phyloP scores from a whole-genome alignment of 2,888 invertebrate genomes.

The Axea sp. region DNA sequence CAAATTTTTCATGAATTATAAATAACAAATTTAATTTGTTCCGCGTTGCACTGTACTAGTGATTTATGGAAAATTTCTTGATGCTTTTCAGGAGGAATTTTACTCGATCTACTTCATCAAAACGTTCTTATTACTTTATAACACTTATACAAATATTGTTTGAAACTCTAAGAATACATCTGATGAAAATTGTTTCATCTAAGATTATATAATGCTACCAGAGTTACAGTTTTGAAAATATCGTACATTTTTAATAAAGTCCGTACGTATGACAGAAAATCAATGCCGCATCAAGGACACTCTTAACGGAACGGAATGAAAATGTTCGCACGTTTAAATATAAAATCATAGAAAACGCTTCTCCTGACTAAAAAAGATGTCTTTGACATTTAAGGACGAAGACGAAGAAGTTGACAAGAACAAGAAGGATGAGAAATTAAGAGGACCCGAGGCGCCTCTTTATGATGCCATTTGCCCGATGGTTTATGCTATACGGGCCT shows the following conservation, averaged over 20 bases:
- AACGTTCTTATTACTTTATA: too few species aligned
- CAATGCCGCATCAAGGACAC: slow-evolving; percentile 8
- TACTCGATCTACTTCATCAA: too few species aligned
- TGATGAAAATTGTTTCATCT: too few species aligned
- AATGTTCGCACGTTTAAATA: slow-evolving; percentile 12
- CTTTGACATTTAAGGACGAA: background rate
- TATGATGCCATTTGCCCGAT: slow-evolving; percentile 71
- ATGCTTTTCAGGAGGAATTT: too few species aligned
- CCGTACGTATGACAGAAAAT: slow-evolving; percentile 44
- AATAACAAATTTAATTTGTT: too few species aligned
- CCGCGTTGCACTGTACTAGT: too few species aligned
- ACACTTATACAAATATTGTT: too few species aligned
- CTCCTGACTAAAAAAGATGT: background rate
- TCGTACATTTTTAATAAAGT: slow-evolving; percentile 32
- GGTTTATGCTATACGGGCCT: slow-evolving; percentile 68
- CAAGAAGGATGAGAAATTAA: slow-evolving; percentile 27
- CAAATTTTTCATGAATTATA: too few species aligned
- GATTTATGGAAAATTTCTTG: too few species aligned
- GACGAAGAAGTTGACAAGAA: slow-evolving; percentile 25
- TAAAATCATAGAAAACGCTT: slow-evolving; percentile 34
- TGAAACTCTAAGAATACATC: too few species aligned
- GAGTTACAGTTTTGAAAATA: background rate
- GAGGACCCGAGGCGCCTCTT: slow-evolving; percentile 70
- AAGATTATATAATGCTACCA: too few species aligned
- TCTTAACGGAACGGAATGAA: too few species aligned